These are phyloP conservation scores for Nothocercus julius DNA, from an alignment of 2,113 vertebrate genomes.

Conservation along the genomic window DNA sequence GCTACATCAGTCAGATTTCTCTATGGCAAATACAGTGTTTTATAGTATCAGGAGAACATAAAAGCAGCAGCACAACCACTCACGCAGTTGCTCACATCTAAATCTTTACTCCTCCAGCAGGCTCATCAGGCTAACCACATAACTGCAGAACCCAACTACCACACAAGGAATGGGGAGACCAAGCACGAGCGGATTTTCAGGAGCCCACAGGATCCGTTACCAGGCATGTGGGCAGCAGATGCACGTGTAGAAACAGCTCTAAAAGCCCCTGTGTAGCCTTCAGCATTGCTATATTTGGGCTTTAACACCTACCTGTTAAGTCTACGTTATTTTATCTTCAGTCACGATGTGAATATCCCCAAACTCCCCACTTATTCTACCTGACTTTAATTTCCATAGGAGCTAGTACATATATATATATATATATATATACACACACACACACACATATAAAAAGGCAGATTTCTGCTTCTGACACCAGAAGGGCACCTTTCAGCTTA, in stretches of 20 bases:
- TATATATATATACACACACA: too few relatives aligned
- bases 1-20: neutral
- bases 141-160: neutral
- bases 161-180: rapidly evolving
- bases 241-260: rapidly evolving
- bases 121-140: too few relatives aligned
- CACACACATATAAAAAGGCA: too few relatives aligned
- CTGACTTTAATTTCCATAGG: neutral
- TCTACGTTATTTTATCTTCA: rapidly evolving
- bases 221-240: rapidly evolving
- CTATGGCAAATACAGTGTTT: neutral
- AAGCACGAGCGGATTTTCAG: rapidly evolving
- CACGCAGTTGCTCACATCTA: rapidly evolving
- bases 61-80: rapidly evolving
- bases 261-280: neutral
- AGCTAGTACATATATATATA: too few relatives aligned
- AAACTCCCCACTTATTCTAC: rapidly evolving
- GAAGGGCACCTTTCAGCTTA: neutral
- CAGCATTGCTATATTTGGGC: rapidly evolving
- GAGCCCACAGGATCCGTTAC: too few relatives aligned
- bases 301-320: rapidly evolving
- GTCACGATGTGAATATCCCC: rapidly evolving
- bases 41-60: rapidly evolving
- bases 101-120: neutral
- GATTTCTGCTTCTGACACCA: too few relatives aligned